These are phyloP conservation scores for Meloidogyne floridensis DNA, from an alignment of 1,140 invertebrate genomes.

Conservation along the genomic window DNA sequence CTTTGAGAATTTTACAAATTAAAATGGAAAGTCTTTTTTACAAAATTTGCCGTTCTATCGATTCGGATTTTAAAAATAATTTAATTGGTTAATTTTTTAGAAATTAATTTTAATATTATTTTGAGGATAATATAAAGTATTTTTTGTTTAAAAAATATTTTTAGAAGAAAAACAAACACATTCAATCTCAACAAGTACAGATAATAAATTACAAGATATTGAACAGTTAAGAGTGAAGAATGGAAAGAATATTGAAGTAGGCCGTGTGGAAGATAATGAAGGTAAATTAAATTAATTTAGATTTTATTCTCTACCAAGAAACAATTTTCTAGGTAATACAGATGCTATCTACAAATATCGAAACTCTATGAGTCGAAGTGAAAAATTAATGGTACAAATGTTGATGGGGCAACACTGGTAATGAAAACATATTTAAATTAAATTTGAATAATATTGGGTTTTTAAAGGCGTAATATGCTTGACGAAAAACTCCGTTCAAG, in stretches of 20 bases:
- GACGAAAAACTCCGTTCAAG: constrained; percentile 47
- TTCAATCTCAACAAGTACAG: constrained; percentile 43
- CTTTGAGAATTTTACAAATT: constrained; percentile 40
- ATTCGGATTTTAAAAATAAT: constrained; percentile 43
- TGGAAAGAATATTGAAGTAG: constrained; percentile 21
- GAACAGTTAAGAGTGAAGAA: neutral
- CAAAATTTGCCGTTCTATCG: constrained; percentile 45
- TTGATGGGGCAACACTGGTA: constrained; percentile 47
- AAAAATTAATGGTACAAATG: constrained; percentile 34
- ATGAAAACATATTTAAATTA: neutral
- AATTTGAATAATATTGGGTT: neutral
- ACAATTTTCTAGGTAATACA: constrained; percentile 3
- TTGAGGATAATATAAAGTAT: neutral
- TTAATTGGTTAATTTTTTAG: constrained; percentile 9
- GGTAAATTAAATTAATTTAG: constrained; percentile 1
- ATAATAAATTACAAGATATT: constrained; percentile 18
- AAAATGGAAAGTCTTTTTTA: constrained; percentile 40
- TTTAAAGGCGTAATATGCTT: constrained; percentile 28
- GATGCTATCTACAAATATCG: constrained; percentile 42
- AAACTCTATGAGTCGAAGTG: constrained; percentile 31
- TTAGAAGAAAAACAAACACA: constrained; percentile 44
- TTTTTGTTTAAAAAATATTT: constrained; percentile 15
- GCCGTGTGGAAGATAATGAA: constrained; percentile 14
- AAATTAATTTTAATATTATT: constrained; percentile 29
- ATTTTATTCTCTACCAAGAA: constrained; percentile 4